Evolutionary conservation across 2,797 vertebrate genomes (phyloP).

Genomic region (Thalassophryne amazonica): DNA sequence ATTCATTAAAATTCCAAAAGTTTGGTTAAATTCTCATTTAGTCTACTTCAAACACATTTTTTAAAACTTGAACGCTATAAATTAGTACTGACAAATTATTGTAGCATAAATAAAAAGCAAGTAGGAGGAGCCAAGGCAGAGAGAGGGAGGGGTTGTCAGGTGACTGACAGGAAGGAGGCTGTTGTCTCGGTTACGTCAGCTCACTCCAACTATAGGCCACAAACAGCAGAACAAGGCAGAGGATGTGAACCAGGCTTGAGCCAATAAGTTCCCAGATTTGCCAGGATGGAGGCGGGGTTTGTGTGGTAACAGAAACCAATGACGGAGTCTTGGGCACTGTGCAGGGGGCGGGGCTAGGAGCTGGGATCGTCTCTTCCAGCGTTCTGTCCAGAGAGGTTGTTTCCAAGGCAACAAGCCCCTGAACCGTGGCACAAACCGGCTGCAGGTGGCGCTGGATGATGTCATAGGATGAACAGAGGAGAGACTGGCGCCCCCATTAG

Average conservation of each 20-base stretch:
- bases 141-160: conserved; percentile 27
- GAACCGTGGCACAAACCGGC: conserved; percentile 84
- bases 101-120: conserved; percentile 28
- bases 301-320: conserved; percentile 73
- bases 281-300: conserved; percentile 85
- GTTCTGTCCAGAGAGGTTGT: conserved; percentile 49
- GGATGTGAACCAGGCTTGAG: conserved; percentile 90
- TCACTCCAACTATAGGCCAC: conserved; percentile 90
- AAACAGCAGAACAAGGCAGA: conserved; percentile 90
- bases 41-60: too few relatives aligned
- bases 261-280: conserved; percentile 92
- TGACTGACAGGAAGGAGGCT: conserved; percentile 35
- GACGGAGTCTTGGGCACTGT: conserved; percentile 27
- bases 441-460: conserved; percentile 91
- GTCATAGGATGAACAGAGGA: conserved; percentile 93
- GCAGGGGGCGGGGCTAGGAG: conserved; percentile 26
- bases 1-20: too few relatives aligned
- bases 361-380: conserved; percentile 23
- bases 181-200: conserved; percentile 75
- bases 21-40: too few relatives aligned
- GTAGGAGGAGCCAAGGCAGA: conserved; percentile 2
- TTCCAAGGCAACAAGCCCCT: conserved; percentile 86
- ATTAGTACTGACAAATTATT: too few relatives aligned
- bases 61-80: too few relatives aligned
- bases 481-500: conserved; percentile 82